These are phyloP conservation scores for Catostomus latipinnis DNA, from an alignment of 2,797 vertebrate genomes.

Conservation along the genomic window DNA sequence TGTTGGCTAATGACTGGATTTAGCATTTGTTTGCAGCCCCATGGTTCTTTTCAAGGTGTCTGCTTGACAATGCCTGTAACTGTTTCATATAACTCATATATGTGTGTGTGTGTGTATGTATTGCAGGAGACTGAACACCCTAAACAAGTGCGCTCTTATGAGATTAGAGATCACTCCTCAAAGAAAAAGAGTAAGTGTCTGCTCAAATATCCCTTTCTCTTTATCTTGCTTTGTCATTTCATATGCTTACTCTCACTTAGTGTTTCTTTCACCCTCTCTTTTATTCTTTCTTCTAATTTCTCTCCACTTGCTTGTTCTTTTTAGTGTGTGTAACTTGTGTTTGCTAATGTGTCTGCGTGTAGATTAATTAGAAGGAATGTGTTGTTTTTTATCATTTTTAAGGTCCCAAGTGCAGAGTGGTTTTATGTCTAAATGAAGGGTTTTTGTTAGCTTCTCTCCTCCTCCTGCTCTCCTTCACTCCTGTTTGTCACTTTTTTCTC, in stretches of 20 bases:
- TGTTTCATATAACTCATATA: background rate
- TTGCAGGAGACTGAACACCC: conserved; percentile 92
- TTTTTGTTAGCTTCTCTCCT: conserved; percentile 53
- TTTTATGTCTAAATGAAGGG: conserved; percentile 69
- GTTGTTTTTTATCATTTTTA: conserved; percentile 64
- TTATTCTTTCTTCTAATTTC: conserved; percentile 35
- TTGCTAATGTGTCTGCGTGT: conserved; percentile 61
- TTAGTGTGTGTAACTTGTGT: conserved; percentile 45
- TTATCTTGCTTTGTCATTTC: background rate
- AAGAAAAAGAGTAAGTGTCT: conserved; percentile 91
- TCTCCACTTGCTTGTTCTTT: conserved; percentile 52
- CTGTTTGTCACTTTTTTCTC: conserved; percentile 41
- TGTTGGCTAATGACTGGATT: conserved; percentile 48
- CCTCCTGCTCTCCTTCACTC: conserved; percentile 52
- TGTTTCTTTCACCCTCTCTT: too few relatives aligned
- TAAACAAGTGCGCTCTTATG: conserved; percentile 98
- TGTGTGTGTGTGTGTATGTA: conserved; percentile 67
- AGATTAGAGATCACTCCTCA: conserved; percentile 95
- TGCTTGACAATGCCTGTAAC: conserved; percentile 25
- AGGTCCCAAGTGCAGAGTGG: conserved; percentile 52
- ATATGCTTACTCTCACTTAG: background rate
- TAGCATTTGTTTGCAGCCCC: conserved; percentile 27
- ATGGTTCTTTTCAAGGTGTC: conserved; percentile 51
- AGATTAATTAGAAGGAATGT: conserved; percentile 70
- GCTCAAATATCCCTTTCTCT: conserved; percentile 13